These are phyloP conservation scores for Julus scanicus DNA, from an alignment of 2,888 invertebrate genomes.

Conservation along the genomic window DNA sequence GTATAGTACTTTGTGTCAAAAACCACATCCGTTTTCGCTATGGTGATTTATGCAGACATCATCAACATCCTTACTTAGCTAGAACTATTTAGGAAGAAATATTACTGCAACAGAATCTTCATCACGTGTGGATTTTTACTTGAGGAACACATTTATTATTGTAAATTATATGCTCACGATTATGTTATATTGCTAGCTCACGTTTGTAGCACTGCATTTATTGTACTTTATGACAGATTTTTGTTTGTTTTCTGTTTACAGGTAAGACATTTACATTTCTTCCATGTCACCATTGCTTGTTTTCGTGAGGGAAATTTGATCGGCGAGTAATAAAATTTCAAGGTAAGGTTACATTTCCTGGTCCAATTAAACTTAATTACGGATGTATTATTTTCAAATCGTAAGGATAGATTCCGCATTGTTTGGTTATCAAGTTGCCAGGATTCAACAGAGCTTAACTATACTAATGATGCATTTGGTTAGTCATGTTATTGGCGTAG, in stretches of 20 bases:
- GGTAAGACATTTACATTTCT: neutral
- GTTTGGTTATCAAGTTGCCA: neutral
- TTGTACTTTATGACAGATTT: neutral
- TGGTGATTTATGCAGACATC: no score
- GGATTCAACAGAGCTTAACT: neutral
- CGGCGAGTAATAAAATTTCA: neutral
- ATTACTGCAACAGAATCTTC: no score
- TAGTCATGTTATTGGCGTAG: neutral
- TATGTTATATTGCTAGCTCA: no score
- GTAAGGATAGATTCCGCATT: constrained; percentile 1
- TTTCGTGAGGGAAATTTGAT: neutral
- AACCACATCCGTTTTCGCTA: no score
- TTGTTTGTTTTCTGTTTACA: constrained; percentile 3
- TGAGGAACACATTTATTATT: no score
- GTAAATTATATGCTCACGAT: no score
- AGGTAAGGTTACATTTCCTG: constrained; percentile 19
- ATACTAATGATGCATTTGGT: neutral
- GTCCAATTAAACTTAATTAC: neutral
- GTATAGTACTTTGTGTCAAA: no score
- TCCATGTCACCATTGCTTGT: neutral
- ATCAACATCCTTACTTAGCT: no score
- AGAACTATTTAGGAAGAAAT: no score
- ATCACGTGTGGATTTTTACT: no score
- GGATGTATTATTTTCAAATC: neutral
- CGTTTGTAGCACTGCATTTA: no score